A percentile compares a stretch with the other conserved stretches of the same genome.
These are phyloP conservation scores for Paguma larvata DNA, from an alignment of 2,797 vertebrate genomes.

Conservation along the genomic window DNA sequence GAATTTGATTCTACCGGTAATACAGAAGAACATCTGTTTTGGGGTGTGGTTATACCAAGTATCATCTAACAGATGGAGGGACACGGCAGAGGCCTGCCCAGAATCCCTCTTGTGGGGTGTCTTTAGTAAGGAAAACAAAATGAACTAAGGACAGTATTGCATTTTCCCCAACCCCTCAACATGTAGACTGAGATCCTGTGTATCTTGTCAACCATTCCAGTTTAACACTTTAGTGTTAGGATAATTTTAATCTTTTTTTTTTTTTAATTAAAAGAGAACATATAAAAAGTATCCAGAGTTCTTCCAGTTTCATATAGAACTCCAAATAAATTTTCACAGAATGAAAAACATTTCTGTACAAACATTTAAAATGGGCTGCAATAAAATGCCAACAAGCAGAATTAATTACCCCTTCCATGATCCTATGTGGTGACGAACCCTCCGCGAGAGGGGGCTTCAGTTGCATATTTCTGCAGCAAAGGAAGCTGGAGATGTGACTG, in stretches of 20 bases:
- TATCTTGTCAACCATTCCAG: constrained; percentile 83
- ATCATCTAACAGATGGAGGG: constrained; percentile 53
- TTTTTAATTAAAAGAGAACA: constrained; percentile 78
- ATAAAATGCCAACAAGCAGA: constrained; percentile 76
- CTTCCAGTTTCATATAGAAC: constrained; percentile 88
- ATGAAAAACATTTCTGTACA: constrained; percentile 84
- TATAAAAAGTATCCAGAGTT: constrained; percentile 82
- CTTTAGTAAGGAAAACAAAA: constrained; percentile 70
- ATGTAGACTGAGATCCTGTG: constrained; percentile 65
- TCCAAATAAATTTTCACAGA: constrained; percentile 88
- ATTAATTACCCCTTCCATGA: constrained; percentile 49
- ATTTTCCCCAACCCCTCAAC: constrained; percentile 68
- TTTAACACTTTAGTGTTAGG: constrained; percentile 84
- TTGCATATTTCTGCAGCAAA: constrained; percentile 85
- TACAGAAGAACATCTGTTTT: constrained; percentile 72
- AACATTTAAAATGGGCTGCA: constrained; percentile 82
- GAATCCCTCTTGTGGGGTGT: constrained; percentile 44
- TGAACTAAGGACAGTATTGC: constrained; percentile 70
- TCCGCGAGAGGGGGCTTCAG: constrained; percentile 64
- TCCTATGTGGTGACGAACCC: constrained; percentile 64
- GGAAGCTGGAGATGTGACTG: constrained; percentile 87
- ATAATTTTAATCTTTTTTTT: constrained; percentile 71
- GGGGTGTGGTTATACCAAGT: constrained; percentile 58
- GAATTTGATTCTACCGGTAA: constrained; percentile 58
- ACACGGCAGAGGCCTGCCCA: constrained; percentile 56